Evolutionary conservation across 2,888 invertebrate species (phyloP).

Genomic region (Dynastes grantii): DNA sequence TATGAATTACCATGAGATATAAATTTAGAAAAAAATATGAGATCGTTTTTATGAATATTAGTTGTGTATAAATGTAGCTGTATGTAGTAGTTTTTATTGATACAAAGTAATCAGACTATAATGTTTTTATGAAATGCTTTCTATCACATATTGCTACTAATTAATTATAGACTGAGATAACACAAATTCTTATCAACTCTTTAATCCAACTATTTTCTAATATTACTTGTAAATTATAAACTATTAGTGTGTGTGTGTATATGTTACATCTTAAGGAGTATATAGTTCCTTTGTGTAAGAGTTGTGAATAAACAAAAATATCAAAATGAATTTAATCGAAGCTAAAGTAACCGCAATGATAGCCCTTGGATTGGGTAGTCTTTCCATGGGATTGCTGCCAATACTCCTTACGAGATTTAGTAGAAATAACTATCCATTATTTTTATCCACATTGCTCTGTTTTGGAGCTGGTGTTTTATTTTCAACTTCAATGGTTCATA

Average conservation of each 20-base stretch:
- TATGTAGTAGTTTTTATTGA: too few species aligned
- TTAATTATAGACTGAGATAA: background rate
- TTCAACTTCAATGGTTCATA: constrained; percentile 84
- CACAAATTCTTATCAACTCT: too few species aligned
- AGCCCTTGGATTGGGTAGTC: constrained; percentile 79
- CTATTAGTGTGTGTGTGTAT: too few species aligned
- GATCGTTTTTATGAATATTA: too few species aligned
- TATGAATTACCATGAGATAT: too few species aligned
- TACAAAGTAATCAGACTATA: too few species aligned
- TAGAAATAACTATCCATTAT: constrained; percentile 75
- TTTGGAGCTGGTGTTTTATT: constrained; percentile 88
- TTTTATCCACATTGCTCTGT: constrained; percentile 81
- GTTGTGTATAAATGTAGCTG: too few species aligned
- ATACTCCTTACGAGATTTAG: constrained; percentile 76
- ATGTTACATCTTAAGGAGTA: too few species aligned
- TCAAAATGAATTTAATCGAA: constrained; percentile 71
- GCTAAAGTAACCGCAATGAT: constrained; percentile 80
- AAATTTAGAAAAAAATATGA: too few species aligned
- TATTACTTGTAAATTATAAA: too few species aligned
- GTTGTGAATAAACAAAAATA: background rate
- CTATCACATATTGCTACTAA: background rate
- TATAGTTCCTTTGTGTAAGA: background rate
- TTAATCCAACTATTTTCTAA: too few species aligned
- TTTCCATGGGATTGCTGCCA: constrained; percentile 81
- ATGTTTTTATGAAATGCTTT: background rate